These are phyloP conservation scores for Mactra quadrangularis DNA, from an alignment of 1,140 invertebrate genomes.

Conservation along the genomic window DNA sequence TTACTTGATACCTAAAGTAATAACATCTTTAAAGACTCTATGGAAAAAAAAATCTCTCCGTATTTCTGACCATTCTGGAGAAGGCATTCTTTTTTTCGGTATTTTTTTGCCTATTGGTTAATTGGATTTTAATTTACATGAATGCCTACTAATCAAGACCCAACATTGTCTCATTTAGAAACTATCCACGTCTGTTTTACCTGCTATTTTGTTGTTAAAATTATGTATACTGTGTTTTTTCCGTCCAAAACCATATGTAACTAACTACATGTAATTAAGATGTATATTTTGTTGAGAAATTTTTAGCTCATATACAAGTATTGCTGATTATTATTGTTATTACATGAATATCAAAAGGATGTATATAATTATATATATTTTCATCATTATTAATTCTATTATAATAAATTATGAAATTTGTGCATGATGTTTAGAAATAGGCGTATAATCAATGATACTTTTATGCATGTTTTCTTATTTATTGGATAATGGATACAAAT, in stretches of 20 bases:
- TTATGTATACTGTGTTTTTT: background rate
- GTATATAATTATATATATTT: slow-evolving; percentile 12
- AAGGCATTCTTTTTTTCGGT: slow-evolving; percentile 3
- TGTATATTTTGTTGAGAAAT: slow-evolving; percentile 12
- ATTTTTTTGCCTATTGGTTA: background rate
- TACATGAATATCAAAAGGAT: too few species aligned
- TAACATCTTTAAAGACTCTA: too few species aligned
- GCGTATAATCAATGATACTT: background rate
- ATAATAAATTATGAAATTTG: too few species aligned
- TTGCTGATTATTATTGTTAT: background rate
- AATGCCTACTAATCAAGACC: background rate
- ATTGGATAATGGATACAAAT: background rate
- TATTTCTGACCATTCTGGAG: too few species aligned
- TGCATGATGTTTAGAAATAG: too few species aligned
- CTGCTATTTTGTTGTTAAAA: slow-evolving; percentile 27
- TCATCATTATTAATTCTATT: background rate
- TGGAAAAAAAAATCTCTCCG: too few species aligned
- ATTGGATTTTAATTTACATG: background rate
- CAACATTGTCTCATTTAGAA: background rate
- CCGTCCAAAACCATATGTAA: too few species aligned
- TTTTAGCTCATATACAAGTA: background rate
- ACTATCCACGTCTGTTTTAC: slow-evolving; percentile 1
- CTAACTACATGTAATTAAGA: background rate
- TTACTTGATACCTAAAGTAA: too few species aligned
- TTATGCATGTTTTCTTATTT: background rate